Evolutionary conservation across 2,113 vertebrate species (phyloP).

Genomic region (Pimephales promelas): DNA sequence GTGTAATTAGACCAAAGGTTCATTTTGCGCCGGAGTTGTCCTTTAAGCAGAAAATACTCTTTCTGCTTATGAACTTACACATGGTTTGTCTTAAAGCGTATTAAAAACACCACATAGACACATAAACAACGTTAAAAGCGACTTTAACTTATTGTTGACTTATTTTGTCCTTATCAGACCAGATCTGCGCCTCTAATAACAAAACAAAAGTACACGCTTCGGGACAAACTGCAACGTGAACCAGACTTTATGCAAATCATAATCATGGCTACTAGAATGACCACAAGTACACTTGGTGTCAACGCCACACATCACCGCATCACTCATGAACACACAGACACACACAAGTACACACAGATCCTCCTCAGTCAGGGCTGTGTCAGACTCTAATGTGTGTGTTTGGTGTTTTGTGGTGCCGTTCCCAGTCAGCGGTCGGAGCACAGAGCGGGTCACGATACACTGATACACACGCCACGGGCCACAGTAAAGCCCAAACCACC

Average conservation of each 20-base stretch:
- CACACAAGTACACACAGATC: neutral
- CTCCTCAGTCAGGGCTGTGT: neutral
- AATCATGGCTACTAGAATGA: neutral
- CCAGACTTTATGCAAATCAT: neutral
- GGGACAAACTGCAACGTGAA: neutral
- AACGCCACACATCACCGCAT: neutral
- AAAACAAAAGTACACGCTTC: neutral
- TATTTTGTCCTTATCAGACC: neutral
- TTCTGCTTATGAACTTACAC: too few species aligned
- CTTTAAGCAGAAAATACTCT: too few species aligned
- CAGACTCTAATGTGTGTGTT: slow-evolving; percentile 1
- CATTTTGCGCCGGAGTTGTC: too few species aligned
- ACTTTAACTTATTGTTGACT: too few species aligned
- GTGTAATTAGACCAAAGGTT: too few species aligned
- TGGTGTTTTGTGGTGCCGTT: neutral
- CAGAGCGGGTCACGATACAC: slow-evolving; percentile 14
- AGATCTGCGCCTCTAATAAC: neutral
- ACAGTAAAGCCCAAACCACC: slow-evolving; percentile 61
- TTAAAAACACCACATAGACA: too few species aligned
- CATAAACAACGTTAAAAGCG: too few species aligned
- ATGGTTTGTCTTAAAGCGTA: too few species aligned
- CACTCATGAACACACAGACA: neutral
- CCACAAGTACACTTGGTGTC: slow-evolving; percentile 4
- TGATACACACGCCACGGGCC: neutral
- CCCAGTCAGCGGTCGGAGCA: neutral